Evolutionary conservation across 2,113 vertebrate genomes (phyloP).

Genomic region (Illadopsis cleaveri): DNA sequence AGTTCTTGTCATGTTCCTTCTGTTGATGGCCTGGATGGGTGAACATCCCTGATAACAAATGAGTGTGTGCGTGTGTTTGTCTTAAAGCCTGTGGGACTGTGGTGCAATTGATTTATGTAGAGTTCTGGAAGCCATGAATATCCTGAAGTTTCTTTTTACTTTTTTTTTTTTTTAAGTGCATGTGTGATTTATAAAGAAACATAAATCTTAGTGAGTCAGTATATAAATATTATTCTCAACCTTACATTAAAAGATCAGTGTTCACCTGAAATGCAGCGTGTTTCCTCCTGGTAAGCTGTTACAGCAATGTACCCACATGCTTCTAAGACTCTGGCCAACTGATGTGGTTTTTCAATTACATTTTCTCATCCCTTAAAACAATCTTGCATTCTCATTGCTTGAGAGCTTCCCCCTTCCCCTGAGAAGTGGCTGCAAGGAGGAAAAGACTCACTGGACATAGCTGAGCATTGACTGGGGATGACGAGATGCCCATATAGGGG

Average conservation of each 20-base stretch:
- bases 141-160: not conserved
- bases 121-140: slow-evolving; percentile 56
- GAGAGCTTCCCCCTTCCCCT: not conserved
- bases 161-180: slow-evolving; percentile 37
- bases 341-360: slow-evolving; percentile 58
- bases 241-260: slow-evolving; percentile 30
- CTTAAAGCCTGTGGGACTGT: slow-evolving; percentile 34
- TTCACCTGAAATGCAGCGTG: slow-evolving; percentile 46
- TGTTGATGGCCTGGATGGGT: not conserved
- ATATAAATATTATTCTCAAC: slow-evolving; percentile 53
- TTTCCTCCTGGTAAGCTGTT: slow-evolving; percentile 38
- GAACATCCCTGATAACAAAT: not conserved
- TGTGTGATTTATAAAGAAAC: slow-evolving; percentile 66
- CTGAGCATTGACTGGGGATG: not conserved
- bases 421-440: not conserved
- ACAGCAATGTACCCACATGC: slow-evolving; percentile 12
- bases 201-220: slow-evolving; percentile 66
- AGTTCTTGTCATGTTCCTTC: not conserved
- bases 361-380: slow-evolving; percentile 41
- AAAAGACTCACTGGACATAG: not conserved
- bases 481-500: not conserved
- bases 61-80: not conserved
- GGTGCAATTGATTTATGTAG: slow-evolving; percentile 60
- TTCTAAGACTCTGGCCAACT: slow-evolving; percentile 16
- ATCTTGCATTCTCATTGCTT: not conserved